phyloP scores from a whole-genome alignment of 2,113 vertebrate species.

The Tachysurus fulvidraco region DNA sequence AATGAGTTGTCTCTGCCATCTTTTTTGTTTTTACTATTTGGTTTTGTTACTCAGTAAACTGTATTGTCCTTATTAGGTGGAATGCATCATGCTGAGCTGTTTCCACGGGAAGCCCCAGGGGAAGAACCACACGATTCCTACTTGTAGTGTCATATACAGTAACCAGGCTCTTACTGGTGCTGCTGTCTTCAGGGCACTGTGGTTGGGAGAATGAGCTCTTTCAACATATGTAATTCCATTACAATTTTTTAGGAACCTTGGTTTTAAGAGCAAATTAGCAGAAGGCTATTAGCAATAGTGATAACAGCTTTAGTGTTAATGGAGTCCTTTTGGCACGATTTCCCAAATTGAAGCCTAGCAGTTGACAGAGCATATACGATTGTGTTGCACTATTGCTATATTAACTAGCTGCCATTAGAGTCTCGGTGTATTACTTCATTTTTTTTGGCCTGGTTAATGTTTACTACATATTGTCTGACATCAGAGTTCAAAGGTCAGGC shows the following conservation, averaged over 20 bases:
- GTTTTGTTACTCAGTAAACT: not conserved
- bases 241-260: not conserved
- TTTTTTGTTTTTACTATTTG: not conserved
- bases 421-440: not conserved
- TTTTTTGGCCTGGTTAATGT: slow-evolving; percentile 62
- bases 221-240: not conserved
- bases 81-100: not conserved
- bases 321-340: not conserved
- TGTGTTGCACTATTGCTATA: not conserved
- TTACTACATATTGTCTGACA: slow-evolving; percentile 44
- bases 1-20: not conserved
- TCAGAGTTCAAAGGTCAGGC: slow-evolving; percentile 62
- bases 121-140: not conserved
- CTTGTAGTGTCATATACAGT: not conserved
- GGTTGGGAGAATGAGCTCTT: not conserved
- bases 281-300: not conserved
- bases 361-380: not conserved
- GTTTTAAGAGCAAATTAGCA: not conserved
- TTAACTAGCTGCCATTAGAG: not conserved
- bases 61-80: not conserved
- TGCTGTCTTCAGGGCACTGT: not conserved
- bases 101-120: not conserved
- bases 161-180: not conserved
- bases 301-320: not conserved
- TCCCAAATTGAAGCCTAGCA: not conserved